These are phyloP conservation scores for Syndactyla subalaris DNA, from an alignment of 2,797 vertebrate species.

Conservation along the genomic window DNA sequence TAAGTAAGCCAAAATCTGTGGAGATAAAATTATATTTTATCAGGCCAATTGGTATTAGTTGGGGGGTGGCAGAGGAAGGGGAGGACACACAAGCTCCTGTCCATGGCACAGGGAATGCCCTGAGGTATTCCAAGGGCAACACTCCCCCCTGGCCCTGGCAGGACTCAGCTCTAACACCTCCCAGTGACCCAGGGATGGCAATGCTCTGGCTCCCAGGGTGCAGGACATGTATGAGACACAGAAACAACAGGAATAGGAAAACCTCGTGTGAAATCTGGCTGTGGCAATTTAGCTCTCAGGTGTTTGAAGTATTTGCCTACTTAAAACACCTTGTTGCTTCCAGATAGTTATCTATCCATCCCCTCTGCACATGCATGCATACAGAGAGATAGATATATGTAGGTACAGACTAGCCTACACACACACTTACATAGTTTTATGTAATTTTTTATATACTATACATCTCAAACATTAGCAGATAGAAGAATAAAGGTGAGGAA, in stretches of 20 bases:
- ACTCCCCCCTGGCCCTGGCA: neutral
- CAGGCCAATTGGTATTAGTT: neutral
- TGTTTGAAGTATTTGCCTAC: neutral
- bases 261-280: neutral
- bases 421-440: neutral
- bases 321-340: neutral
- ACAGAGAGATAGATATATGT: fast-evolving
- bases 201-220: neutral
- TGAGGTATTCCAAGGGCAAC: neutral
- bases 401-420: fast-evolving
- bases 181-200: neutral
- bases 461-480: neutral
- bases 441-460: neutral
- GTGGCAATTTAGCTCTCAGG: neutral
- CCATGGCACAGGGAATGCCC: too few species aligned
- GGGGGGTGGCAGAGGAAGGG: neutral
- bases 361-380: neutral
- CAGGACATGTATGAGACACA: fast-evolving
- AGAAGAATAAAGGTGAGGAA: neutral
- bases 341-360: neutral
- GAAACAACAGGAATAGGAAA: neutral
- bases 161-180: neutral
- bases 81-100: neutral
- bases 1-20: neutral
- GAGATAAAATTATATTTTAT: neutral